These are phyloP conservation scores for Corythaixoides concolor DNA, from an alignment of 2,113 vertebrate genomes.

Conservation along the genomic window DNA sequence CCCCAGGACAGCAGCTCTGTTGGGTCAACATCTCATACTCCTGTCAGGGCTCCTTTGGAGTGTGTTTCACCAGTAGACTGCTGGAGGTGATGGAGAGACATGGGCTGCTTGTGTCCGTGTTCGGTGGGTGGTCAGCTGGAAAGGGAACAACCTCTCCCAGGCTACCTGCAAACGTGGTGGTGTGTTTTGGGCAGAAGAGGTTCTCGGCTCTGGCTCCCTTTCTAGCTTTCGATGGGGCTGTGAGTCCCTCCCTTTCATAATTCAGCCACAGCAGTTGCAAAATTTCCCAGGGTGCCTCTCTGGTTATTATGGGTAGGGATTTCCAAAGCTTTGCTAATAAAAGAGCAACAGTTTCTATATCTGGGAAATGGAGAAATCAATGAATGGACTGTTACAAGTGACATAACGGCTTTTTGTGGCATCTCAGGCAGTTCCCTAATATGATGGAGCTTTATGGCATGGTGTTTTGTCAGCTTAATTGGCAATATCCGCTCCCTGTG, in stretches of 20 bases:
- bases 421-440: not conserved
- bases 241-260: not conserved
- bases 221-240: not conserved
- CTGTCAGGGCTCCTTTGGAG: not conserved
- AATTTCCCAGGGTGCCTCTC: not conserved
- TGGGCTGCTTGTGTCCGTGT: accelerated
- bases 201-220: not conserved
- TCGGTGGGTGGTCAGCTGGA: not conserved
- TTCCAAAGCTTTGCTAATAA: constrained; percentile 33
- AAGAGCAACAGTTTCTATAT: not conserved
- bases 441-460: not conserved
- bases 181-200: not conserved
- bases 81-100: not conserved
- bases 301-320: not conserved
- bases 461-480: not conserved
- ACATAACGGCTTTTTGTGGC: constrained; percentile 19
- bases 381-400: constrained; percentile 3
- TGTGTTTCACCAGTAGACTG: not conserved
- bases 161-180: accelerated
- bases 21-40: not conserved
- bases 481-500: not conserved
- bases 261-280: constrained; percentile 26
- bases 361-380: constrained; percentile 49
- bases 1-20: not conserved
- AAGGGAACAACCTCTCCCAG: not conserved